Evolutionary conservation across 2,113 vertebrate species (phyloP).

Genomic region (Paraplagusia blochii): DNA sequence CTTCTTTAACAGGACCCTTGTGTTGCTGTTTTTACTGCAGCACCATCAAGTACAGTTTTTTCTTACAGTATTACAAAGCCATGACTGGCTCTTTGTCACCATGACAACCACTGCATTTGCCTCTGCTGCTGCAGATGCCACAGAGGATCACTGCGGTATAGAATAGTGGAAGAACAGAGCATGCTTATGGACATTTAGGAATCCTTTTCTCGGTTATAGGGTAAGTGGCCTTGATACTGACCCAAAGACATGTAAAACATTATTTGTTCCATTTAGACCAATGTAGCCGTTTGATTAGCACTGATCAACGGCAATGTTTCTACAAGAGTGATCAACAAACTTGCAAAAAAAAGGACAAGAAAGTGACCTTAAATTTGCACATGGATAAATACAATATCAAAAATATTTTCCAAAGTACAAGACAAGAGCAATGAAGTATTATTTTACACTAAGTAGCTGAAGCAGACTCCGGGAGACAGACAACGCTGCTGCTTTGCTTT

Average conservation of each 20-base stretch:
- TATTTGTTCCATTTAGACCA: slow-evolving; percentile 1
- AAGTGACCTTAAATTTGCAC: slow-evolving; percentile 46
- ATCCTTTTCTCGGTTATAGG: slow-evolving; percentile 13
- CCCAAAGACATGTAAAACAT: slow-evolving; percentile 12
- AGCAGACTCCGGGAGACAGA: too few relatives aligned
- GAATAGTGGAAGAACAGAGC: slow-evolving; percentile 8
- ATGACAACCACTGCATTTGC: slow-evolving; percentile 75
- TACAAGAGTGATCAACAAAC: slow-evolving; percentile 48
- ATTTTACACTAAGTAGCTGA: too few relatives aligned
- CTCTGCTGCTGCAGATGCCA: slow-evolving; percentile 60
- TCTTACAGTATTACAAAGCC: slow-evolving; percentile 74
- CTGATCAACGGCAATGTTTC: slow-evolving; percentile 31
- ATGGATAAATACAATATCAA: too few relatives aligned
- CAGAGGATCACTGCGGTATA: slow-evolving; percentile 36
- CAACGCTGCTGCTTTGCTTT: too few relatives aligned
- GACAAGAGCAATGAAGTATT: too few relatives aligned
- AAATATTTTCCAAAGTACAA: too few relatives aligned
- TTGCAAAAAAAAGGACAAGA: slow-evolving; percentile 43
- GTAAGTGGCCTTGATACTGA: slow-evolving; percentile 51
- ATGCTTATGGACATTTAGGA: slow-evolving; percentile 15
- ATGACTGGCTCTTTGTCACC: slow-evolving; percentile 72
- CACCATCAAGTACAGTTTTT: slow-evolving; percentile 71
- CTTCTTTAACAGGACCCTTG: slow-evolving; percentile 69
- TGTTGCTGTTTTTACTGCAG: slow-evolving; percentile 71
- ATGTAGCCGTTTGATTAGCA: slow-evolving; percentile 29